A percentile compares a stretch with the other conserved stretches of the same genome.
These are phyloP conservation scores for Drosophila acutilabella DNA, from an alignment of 2,888 invertebrate genomes.

Conservation along the genomic window DNA sequence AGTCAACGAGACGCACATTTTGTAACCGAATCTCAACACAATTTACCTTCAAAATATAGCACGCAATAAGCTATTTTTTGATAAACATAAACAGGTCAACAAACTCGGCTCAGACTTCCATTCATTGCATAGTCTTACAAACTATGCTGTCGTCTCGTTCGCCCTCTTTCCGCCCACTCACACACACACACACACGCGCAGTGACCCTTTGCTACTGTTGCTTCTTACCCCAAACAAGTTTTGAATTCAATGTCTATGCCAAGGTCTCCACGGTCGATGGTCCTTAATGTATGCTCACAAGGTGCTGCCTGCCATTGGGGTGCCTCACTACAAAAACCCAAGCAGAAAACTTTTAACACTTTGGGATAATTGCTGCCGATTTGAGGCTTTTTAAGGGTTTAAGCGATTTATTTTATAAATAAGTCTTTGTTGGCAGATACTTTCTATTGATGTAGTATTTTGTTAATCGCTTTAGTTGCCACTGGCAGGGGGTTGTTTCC, in stretches of 20 bases:
- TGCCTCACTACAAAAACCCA: slow-evolving; percentile 16
- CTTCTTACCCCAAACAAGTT: slow-evolving; percentile 27
- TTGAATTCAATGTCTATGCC: slow-evolving; percentile 66
- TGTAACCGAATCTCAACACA: slow-evolving; percentile 39
- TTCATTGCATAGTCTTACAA: background rate
- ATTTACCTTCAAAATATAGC: slow-evolving; percentile 43
- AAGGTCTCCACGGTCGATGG: slow-evolving; percentile 53
- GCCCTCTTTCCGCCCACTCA: background rate
- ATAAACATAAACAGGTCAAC: slow-evolving; percentile 68
- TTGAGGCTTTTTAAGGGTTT: background rate
- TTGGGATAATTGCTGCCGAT: background rate
- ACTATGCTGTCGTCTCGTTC: background rate
- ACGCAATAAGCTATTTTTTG: slow-evolving; percentile 49
- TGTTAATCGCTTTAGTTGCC: background rate
- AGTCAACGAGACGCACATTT: slow-evolving; percentile 5
- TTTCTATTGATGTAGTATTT: background rate
- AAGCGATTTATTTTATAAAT: background rate
- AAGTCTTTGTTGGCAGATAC: no score
- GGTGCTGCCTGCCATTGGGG: slow-evolving; percentile 41
- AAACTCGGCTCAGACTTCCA: slow-evolving; percentile 47
- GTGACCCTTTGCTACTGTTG: background rate
- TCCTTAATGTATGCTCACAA: slow-evolving; percentile 40
- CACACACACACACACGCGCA: background rate
- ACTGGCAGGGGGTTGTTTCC: background rate
- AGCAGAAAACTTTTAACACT: background rate